Conservation (phyloP, 2,888 invertebrate genomes). For the Lissonota sp. region DNA sequence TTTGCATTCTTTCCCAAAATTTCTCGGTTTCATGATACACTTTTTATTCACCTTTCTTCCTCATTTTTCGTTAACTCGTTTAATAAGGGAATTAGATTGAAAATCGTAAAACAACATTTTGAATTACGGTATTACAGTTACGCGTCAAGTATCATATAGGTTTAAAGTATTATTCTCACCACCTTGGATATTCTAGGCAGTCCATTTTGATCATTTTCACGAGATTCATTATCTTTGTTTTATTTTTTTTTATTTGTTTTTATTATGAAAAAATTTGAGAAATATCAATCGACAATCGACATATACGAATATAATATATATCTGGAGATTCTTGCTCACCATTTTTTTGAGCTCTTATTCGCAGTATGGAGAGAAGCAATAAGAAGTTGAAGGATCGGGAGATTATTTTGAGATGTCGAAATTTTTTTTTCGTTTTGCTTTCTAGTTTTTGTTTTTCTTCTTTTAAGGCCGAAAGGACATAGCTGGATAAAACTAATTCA, state of each 20-base stretch:
- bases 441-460: not conserved
- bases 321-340: not conserved
- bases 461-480: not conserved
- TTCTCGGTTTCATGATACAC: conserved; percentile 39
- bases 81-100: conserved; percentile 45
- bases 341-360: conserved; percentile 25
- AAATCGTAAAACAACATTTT: conserved; percentile 52
- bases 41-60: conserved; percentile 23
- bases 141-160: conserved; percentile 35
- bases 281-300: conserved; percentile 41
- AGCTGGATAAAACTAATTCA: too few species aligned
- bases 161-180: conserved; percentile 14
- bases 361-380: conserved; percentile 39
- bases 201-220: conserved; percentile 27
- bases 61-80: conserved; percentile 40
- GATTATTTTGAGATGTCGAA: conserved; percentile 33
- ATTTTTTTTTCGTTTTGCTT: not conserved
- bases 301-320: conserved; percentile 31
- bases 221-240: conserved; percentile 34
- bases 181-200: conserved; percentile 43
- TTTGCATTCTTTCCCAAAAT: conserved; percentile 54
- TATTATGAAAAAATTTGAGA: conserved; percentile 19
- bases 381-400: conserved; percentile 39
- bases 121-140: conserved; percentile 21
- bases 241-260: conserved; percentile 27